Conservation (phyloP, 2,113 vertebrate species). For the Protobothrops mucrosquamatus region DNA sequence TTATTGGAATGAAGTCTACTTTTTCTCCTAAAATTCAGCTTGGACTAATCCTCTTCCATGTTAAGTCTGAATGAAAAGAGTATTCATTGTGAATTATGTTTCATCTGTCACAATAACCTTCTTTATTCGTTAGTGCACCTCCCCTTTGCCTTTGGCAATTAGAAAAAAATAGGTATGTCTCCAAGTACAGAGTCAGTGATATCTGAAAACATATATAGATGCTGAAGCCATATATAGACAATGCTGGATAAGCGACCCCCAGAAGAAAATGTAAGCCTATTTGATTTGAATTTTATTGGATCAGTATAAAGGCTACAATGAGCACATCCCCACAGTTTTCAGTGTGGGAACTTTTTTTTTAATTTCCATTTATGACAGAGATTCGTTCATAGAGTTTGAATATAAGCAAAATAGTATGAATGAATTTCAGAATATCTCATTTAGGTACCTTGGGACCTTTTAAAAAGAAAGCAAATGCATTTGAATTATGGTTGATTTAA, state of each 20-base stretch:
- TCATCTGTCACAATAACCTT: slow-evolving; percentile 79
- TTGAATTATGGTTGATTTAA: slow-evolving; percentile 27
- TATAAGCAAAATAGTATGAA: slow-evolving; percentile 50
- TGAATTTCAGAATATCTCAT: slow-evolving; percentile 14
- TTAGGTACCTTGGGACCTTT: background rate
- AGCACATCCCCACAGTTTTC: slow-evolving; percentile 58
- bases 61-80: slow-evolving; percentile 73
- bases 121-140: slow-evolving; percentile 74
- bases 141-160: slow-evolving; percentile 76
- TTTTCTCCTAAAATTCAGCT: slow-evolving; percentile 70
- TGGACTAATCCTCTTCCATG: slow-evolving; percentile 70
- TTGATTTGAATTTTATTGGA: slow-evolving; percentile 51
- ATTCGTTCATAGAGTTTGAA: slow-evolving; percentile 50
- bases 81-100: slow-evolving; percentile 79
- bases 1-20: slow-evolving; percentile 66
- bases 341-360: slow-evolving; percentile 39
- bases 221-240: slow-evolving; percentile 59
- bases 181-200: slow-evolving; percentile 64
- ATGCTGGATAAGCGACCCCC: slow-evolving; percentile 39
- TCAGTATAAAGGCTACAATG: slow-evolving; percentile 38
- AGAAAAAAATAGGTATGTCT: slow-evolving; percentile 75
- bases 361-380: slow-evolving; percentile 43
- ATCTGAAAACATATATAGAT: slow-evolving; percentile 64
- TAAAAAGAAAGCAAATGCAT: slow-evolving; percentile 15
- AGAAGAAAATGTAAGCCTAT: slow-evolving; percentile 56